Evolutionary conservation across 2,113 vertebrate species (phyloP).

Genomic region (Ondatra zibethicus): DNA sequence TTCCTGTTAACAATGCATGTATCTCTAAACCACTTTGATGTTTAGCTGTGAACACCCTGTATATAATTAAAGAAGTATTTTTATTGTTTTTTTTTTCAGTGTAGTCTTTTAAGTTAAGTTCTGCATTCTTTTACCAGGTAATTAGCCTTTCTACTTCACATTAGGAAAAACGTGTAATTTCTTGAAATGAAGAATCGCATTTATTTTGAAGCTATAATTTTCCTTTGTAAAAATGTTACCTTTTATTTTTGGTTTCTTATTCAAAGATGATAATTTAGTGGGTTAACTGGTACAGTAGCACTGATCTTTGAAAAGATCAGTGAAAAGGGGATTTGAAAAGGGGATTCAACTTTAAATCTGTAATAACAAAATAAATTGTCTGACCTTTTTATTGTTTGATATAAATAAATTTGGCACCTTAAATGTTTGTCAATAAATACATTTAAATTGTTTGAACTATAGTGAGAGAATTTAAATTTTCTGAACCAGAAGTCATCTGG

Average conservation of each 20-base stretch:
- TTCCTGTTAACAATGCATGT: neutral
- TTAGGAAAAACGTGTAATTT: constrained; percentile 45
- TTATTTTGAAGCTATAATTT: constrained; percentile 50
- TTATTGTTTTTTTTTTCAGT: neutral
- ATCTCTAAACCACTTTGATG: neutral
- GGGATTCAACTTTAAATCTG: constrained; percentile 57
- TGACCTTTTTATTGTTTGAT: constrained; percentile 32
- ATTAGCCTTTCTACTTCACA: constrained; percentile 47
- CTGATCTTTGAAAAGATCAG: constrained; percentile 46
- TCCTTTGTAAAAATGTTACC: neutral
- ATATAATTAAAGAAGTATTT: neutral
- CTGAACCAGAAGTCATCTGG: constrained; percentile 31
- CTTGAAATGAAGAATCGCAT: constrained; percentile 48
- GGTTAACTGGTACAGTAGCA: neutral
- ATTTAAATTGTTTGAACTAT: constrained; percentile 24
- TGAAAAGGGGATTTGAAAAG: no score
- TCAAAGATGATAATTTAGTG: constrained; percentile 48
- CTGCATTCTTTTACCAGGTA: neutral
- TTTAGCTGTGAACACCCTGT: constrained; percentile 36
- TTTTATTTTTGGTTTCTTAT: constrained; percentile 26
- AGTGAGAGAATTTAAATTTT: neutral
- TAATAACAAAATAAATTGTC: neutral
- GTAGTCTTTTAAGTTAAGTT: constrained; percentile 22
- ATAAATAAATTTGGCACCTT: constrained; percentile 46
- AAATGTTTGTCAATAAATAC: constrained; percentile 48